Percentiles rank a stretch among this genome's conserved stretches.
Conservation (phyloP, 1,140 invertebrate species). For the Archegozetes longisetosus region DNA sequence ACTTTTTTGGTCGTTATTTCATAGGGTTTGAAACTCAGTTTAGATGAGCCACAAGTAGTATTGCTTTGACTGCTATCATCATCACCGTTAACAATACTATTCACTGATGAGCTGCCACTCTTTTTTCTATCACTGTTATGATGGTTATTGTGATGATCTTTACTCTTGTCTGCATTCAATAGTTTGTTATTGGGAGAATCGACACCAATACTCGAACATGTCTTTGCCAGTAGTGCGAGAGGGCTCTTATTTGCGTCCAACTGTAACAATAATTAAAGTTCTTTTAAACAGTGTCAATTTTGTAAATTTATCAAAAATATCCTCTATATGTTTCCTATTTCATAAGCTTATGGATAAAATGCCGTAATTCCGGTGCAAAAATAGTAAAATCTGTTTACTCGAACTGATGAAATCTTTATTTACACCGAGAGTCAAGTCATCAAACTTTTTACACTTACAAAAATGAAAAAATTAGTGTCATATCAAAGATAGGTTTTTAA, state of each 20-base stretch:
- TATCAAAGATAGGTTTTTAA: too few relatives aligned
- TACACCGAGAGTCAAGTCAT: too few relatives aligned
- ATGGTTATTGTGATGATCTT: background rate
- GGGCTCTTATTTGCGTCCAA: constrained; percentile 96
- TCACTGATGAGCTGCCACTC: background rate
- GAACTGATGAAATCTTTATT: too few relatives aligned
- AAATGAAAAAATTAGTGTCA: too few relatives aligned
- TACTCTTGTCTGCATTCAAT: constrained; percentile 24
- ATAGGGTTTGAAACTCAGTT: constrained; percentile 11
- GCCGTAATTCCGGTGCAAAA: too few relatives aligned
- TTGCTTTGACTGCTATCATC: background rate
- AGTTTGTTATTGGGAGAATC: constrained; percentile 63
- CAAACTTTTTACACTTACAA: too few relatives aligned
- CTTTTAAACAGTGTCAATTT: too few relatives aligned
- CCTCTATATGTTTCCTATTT: too few relatives aligned
- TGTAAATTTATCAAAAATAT: too few relatives aligned
- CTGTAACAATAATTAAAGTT: too few relatives aligned
- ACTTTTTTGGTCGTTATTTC: background rate
- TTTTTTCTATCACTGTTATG: background rate
- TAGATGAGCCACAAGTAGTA: background rate
- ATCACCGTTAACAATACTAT: background rate
- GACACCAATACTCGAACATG: constrained; percentile 92
- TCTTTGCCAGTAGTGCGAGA: constrained; percentile 83
- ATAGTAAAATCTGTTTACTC: too few relatives aligned
- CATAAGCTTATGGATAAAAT: too few relatives aligned